phyloP scores from a whole-genome alignment of 2,888 invertebrate species.

The Orthonychiurus folsomi region DNA sequence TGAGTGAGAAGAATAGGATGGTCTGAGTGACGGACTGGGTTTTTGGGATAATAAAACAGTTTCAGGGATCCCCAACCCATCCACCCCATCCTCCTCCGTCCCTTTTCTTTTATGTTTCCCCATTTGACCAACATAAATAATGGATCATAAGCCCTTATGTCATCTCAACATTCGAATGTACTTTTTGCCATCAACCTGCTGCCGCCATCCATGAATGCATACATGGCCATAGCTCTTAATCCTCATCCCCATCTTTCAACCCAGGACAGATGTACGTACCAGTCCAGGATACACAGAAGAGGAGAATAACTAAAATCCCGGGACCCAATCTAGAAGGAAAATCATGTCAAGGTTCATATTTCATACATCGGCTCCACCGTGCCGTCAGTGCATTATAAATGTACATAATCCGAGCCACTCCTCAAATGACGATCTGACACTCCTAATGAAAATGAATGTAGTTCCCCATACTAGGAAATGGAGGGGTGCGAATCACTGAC shows the following conservation, averaged over 20 bases:
- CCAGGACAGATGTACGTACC: not conserved
- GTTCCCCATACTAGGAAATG: not conserved
- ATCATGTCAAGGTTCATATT: slow-evolving; percentile 1
- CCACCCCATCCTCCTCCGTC: no score
- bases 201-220: no score
- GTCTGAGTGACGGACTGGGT: not conserved
- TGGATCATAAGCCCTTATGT: slow-evolving; percentile 21
- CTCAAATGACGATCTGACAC: slow-evolving; percentile 1
- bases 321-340: not conserved
- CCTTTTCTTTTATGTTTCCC: slow-evolving; percentile 3
- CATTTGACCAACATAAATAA: slow-evolving; percentile 17
- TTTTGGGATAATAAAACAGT: slow-evolving; percentile 16
- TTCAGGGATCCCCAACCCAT: no score
- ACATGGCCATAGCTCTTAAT: not conserved
- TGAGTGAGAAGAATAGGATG: slow-evolving; percentile 13
- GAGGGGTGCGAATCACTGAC: slow-evolving; percentile 23
- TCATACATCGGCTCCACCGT: not conserved
- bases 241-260: slow-evolving; percentile 5
- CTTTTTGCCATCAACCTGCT: slow-evolving; percentile 1
- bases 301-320: not conserved
- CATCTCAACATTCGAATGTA: slow-evolving; percentile 9
- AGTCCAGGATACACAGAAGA: not conserved
- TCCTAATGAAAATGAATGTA: not conserved
- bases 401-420: not conserved
- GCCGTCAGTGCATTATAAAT: not conserved